A percentile compares a stretch with the other conserved stretches of the same genome.
Evolutionary conservation across 2,888 invertebrate genomes (phyloP).

Genomic region (Laspeyria flexula): DNA sequence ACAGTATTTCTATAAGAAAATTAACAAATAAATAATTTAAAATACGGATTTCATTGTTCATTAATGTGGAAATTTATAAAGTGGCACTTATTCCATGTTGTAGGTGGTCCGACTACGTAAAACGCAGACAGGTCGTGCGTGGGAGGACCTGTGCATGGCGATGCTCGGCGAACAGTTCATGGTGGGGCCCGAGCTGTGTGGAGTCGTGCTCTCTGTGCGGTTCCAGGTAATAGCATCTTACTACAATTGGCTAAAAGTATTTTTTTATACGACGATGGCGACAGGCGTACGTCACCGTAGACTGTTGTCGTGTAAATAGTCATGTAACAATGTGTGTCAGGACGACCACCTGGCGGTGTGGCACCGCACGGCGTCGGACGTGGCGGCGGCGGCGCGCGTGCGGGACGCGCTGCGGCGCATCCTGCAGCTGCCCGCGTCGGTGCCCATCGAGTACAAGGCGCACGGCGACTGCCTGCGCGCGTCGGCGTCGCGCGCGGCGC

Average conservation of each 20-base stretch:
- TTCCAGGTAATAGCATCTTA: slow-evolving; percentile 93
- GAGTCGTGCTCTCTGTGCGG: slow-evolving; percentile 97
- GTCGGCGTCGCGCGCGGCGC: slow-evolving; percentile 50
- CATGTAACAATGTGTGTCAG: slow-evolving; percentile 67
- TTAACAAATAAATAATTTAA: too few relatives aligned
- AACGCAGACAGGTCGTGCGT: slow-evolving; percentile 97
- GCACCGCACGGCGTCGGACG: slow-evolving; percentile 98
- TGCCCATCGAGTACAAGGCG: slow-evolving; percentile 97
- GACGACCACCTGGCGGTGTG: slow-evolving; percentile 98
- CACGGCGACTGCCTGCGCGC: slow-evolving; percentile 73
- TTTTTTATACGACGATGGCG: too few relatives aligned
- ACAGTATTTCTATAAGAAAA: too few relatives aligned
- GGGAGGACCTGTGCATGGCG: slow-evolving; percentile 99
- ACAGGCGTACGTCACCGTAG: too few relatives aligned
- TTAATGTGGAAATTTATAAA: not conserved
- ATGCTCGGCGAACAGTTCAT: slow-evolving; percentile 99
- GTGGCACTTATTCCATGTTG: too few relatives aligned
- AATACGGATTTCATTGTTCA: not conserved
- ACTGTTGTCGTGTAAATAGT: too few relatives aligned
- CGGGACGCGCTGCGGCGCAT: slow-evolving; percentile 97
- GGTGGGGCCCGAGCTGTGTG: slow-evolving; percentile 99
- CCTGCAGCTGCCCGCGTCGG: slow-evolving; percentile 96
- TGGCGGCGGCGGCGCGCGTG: slow-evolving; percentile 94
- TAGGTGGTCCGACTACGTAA: slow-evolving; percentile 95
- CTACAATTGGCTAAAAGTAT: too few relatives aligned